Evolutionary conservation across 2,113 vertebrate genomes (phyloP).

Genomic region (Ailuropoda melanoleuca): DNA sequence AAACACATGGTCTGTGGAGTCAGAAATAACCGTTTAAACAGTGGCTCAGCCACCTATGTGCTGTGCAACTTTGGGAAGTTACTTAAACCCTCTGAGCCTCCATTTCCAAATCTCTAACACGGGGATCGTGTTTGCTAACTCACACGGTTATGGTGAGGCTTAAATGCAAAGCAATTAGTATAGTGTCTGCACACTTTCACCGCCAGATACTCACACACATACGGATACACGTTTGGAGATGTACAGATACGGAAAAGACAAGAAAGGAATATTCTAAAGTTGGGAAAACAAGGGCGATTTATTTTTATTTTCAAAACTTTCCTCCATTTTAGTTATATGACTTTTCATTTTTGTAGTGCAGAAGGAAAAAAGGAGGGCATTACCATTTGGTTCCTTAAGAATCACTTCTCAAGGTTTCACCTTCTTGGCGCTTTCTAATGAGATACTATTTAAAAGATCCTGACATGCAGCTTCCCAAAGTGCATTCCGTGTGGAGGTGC

Average conservation of each 20-base stretch:
- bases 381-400: not conserved
- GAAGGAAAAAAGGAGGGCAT: not conserved
- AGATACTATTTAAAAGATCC: not conserved
- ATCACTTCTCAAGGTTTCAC: not conserved
- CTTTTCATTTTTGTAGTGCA: not conserved
- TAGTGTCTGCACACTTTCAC: not conserved
- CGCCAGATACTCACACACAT: fast-evolving
- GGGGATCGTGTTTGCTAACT: not conserved
- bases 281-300: not conserved
- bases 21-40: not conserved
- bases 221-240: not conserved
- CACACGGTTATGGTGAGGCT: not conserved
- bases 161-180: not conserved
- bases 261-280: not conserved
- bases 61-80: not conserved
- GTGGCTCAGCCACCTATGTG: not conserved
- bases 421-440: not conserved
- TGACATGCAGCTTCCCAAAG: not conserved
- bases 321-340: not conserved
- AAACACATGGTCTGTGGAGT: not conserved
- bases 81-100: not conserved
- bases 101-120: not conserved
- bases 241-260: not conserved
- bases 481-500: not conserved
- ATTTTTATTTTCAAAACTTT: constrained; percentile 3